Percentiles rank a stretch among this genome's conserved stretches.
These are phyloP conservation scores for Thryonomys swinderianus DNA, from an alignment of 2,113 vertebrate genomes.

Conservation along the genomic window DNA sequence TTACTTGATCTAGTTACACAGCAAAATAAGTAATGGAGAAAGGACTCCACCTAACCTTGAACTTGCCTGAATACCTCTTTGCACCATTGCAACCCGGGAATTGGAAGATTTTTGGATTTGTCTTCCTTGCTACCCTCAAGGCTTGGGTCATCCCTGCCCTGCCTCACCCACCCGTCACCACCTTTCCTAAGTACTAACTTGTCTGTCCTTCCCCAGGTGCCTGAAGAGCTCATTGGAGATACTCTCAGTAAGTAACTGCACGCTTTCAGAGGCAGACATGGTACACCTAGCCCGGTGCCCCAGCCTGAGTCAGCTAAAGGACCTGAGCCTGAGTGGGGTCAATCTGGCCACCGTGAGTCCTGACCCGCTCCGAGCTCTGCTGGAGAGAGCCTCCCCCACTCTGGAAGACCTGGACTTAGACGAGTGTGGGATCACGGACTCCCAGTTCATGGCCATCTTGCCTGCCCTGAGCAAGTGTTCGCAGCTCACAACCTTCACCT, in stretches of 20 bases:
- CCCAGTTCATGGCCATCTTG: not conserved
- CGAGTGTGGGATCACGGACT: conserved; percentile 35
- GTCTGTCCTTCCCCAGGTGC: not conserved
- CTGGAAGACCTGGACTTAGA: conserved; percentile 59
- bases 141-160: not conserved
- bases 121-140: not conserved
- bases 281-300: not conserved
- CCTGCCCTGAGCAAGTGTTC: conserved; percentile 40
- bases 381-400: conserved; percentile 8
- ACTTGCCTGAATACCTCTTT: not conserved
- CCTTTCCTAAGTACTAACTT: not conserved
- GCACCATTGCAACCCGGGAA: not conserved
- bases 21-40: not conserved
- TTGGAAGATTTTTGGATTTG: not conserved
- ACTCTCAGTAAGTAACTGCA: conserved; percentile 28
- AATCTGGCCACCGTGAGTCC: not conserved
- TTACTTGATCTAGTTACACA: not conserved
- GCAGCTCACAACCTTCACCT: conserved; percentile 36
- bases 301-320: conserved; percentile 10
- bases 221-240: conserved; percentile 37
- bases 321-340: conserved; percentile 30
- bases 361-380: conserved; percentile 7
- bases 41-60: too few relatives aligned
- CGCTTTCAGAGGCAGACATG: conserved; percentile 10
- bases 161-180: too few relatives aligned